Evolutionary conservation across 1,140 invertebrate species (phyloP).

Genomic region (Meloidogyne exigua): DNA sequence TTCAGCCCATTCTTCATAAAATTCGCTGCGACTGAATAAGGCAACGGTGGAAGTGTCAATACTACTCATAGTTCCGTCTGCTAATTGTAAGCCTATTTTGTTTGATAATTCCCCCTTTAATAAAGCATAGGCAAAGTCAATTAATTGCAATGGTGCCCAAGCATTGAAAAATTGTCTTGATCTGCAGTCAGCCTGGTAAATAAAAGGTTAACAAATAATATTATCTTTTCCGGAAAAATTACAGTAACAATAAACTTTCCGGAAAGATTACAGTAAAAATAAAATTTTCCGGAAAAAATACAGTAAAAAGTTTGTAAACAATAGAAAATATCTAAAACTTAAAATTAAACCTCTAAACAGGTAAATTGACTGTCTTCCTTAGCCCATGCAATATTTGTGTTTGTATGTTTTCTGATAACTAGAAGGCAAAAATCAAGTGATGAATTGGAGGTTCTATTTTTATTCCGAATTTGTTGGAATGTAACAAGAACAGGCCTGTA

Average conservation of each 20-base stretch:
- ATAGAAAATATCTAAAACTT: not conserved
- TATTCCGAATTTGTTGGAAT: slow-evolving; percentile 10
- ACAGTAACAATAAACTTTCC: not conserved
- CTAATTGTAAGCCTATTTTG: slow-evolving; percentile 27
- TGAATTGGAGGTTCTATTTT: not conserved
- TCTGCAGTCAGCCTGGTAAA: slow-evolving; percentile 22
- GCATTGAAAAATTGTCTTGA: slow-evolving; percentile 16
- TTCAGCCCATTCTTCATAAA: slow-evolving; percentile 40
- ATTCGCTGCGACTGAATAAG: slow-evolving; percentile 36
- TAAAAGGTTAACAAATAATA: slow-evolving; percentile 6
- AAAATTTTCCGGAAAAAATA: not conserved
- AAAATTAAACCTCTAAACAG: slow-evolving; percentile 19
- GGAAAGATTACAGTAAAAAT: not conserved
- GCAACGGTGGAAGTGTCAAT: slow-evolving; percentile 34
- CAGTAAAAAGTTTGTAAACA: not conserved
- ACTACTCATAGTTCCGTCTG: slow-evolving; percentile 30
- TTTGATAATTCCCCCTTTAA: slow-evolving; percentile 38
- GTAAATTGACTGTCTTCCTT: slow-evolving; percentile 20
- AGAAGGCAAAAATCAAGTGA: slow-evolving; percentile 29
- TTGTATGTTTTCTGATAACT: slow-evolving; percentile 22
- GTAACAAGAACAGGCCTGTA: slow-evolving; percentile 28
- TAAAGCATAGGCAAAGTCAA: slow-evolving; percentile 45
- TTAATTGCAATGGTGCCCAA: slow-evolving; percentile 47
- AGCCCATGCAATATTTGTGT: slow-evolving; percentile 33
- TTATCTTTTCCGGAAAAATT: not conserved